phyloP scores from a whole-genome alignment of 2,797 vertebrate species.

The Fistularia tabacaria region DNA sequence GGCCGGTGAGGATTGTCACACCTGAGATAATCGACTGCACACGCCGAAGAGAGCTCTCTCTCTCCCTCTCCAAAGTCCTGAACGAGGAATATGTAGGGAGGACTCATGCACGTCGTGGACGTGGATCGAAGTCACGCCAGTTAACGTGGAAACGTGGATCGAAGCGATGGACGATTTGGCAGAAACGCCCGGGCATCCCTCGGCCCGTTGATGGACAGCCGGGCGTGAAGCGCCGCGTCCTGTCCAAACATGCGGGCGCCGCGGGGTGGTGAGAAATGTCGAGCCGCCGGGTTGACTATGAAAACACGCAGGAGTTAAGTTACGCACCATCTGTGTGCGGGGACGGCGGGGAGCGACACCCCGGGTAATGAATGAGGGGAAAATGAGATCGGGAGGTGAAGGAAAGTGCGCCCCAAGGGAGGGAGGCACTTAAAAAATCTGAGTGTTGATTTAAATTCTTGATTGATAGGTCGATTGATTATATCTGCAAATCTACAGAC shows the following conservation, averaged over 20 bases:
- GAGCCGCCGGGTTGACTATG: conserved; percentile 75
- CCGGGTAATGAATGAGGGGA: conserved; percentile 17
- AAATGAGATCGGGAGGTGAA: conserved; percentile 17
- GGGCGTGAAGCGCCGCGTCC: conserved; percentile 4
- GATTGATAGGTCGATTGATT: too few species aligned
- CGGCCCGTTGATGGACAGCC: neutral
- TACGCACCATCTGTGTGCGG: conserved; percentile 57
- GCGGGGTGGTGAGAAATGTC: conserved; percentile 47
- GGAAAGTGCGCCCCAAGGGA: too few species aligned
- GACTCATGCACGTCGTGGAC: too few species aligned
- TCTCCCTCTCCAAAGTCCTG: neutral
- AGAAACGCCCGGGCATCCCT: neutral
- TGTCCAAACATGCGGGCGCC: conserved; percentile 22
- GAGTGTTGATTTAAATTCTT: too few species aligned
- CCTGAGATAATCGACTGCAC: conserved; percentile 40
- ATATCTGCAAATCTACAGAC: too few species aligned
- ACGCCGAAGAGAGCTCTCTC: neutral
- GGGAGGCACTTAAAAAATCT: too few species aligned
- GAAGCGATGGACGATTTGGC: too few species aligned
- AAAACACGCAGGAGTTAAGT: conserved; percentile 68
- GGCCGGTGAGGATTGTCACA: conserved; percentile 55
- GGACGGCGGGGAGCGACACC: conserved; percentile 41
- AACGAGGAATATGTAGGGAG: too few species aligned
- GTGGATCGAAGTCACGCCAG: too few species aligned
- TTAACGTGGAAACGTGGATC: too few species aligned